Conservation (phyloP, 2,888 invertebrate species). For the Orgyia antiqua region DNA sequence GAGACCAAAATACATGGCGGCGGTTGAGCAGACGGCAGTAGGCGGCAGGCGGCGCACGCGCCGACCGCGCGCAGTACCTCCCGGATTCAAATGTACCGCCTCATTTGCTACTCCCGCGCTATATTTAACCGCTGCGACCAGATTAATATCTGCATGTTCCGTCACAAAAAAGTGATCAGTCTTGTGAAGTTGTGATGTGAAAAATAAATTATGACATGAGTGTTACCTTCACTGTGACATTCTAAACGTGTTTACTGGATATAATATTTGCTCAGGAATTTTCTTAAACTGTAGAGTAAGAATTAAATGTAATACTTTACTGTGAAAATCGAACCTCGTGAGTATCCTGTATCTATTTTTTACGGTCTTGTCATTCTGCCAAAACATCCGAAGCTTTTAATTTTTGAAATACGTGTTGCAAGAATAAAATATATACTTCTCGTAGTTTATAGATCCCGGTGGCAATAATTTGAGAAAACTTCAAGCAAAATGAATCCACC, state of each 20-base stretch:
- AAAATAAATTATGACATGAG: slow-evolving; percentile 45
- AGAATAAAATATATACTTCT: background rate
- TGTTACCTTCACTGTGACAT: slow-evolving; percentile 37
- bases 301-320: slow-evolving; percentile 54
- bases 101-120: slow-evolving; percentile 61
- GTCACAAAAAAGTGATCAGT: slow-evolving; percentile 58
- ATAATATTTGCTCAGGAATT: slow-evolving; percentile 33
- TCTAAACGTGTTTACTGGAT: slow-evolving; percentile 41
- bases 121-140: slow-evolving; percentile 72
- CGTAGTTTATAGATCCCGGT: slow-evolving; percentile 23
- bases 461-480: slow-evolving; percentile 38
- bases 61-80: slow-evolving; percentile 63
- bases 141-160: slow-evolving; percentile 68
- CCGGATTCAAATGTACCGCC: slow-evolving; percentile 57
- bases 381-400: slow-evolving; percentile 42
- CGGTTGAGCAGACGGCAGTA: slow-evolving; percentile 64
- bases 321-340: slow-evolving; percentile 50
- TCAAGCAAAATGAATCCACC: slow-evolving; percentile 83
- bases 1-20: slow-evolving; percentile 73
- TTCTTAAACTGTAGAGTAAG: slow-evolving; percentile 35
- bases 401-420: slow-evolving; percentile 34
- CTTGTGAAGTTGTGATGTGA: slow-evolving; percentile 51
- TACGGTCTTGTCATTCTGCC: slow-evolving; percentile 66
- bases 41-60: slow-evolving; percentile 70
- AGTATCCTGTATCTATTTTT: slow-evolving; percentile 64